Evolutionary conservation across 2,797 vertebrate species (phyloP).

Genomic region (Anolis apletophallus): DNA sequence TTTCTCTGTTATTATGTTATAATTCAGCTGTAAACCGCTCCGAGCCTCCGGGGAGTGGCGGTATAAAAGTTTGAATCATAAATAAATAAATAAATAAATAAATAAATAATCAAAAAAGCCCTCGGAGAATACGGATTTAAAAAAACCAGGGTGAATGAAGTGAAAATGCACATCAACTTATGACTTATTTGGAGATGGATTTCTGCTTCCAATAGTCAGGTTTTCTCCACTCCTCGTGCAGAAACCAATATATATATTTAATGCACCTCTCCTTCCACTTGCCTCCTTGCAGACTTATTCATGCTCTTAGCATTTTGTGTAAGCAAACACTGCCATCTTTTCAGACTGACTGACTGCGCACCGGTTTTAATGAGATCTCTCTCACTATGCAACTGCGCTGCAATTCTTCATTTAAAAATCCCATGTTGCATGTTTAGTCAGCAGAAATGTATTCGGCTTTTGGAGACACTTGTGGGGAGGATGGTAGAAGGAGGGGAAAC

Average conservation of each 20-base stretch:
- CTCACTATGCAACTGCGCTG: constrained; percentile 44
- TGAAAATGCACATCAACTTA: no score
- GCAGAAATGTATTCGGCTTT: constrained; percentile 60
- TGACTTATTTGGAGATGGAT: not conserved
- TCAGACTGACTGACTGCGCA: constrained; percentile 37
- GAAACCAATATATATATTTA: no score
- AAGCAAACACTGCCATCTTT: constrained; percentile 47
- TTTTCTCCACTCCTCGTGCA: not conserved
- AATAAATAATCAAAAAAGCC: no score
- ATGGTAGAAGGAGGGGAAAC: constrained; percentile 21
- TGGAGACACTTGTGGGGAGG: constrained; percentile 56
- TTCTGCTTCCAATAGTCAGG: not conserved
- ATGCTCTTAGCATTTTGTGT: constrained; percentile 38
- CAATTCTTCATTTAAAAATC: constrained; percentile 56
- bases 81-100: no score
- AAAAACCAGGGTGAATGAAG: not conserved
- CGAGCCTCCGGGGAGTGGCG: no score
- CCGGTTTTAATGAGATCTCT: constrained; percentile 57
- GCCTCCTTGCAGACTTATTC: not conserved
- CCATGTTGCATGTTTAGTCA: constrained; percentile 41
- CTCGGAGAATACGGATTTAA: not conserved
- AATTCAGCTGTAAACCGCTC: no score
- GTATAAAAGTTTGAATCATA: no score
- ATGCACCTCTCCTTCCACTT: not conserved
- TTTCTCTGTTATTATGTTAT: no score